Percentiles rank a stretch among this genome's conserved stretches.
phyloP scores from a whole-genome alignment of 2,113 vertebrate genomes.

The Cinclus mexicanus region DNA sequence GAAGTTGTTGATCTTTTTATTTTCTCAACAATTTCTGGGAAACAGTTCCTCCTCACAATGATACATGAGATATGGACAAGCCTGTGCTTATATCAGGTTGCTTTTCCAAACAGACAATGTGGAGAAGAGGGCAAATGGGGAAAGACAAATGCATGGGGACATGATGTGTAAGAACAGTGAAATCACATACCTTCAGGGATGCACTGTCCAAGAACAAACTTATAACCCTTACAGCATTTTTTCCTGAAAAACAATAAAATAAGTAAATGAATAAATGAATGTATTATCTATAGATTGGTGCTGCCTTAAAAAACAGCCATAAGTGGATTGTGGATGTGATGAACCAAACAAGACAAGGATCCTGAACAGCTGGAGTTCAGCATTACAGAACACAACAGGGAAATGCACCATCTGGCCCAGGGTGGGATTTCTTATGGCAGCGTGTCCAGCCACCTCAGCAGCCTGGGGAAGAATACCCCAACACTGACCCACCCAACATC shows the following conservation, averaged over 20 bases:
- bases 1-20: not conserved
- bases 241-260: slow-evolving; percentile 85
- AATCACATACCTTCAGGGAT: slow-evolving; percentile 93
- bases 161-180: not conserved
- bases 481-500: not conserved
- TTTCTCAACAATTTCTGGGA: not conserved
- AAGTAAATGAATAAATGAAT: slow-evolving; percentile 35
- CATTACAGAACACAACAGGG: not conserved
- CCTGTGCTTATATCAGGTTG: not conserved
- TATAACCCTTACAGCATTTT: slow-evolving; percentile 96
- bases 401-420: not conserved
- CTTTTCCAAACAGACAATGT: not conserved
- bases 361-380: not conserved
- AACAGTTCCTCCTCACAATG: not conserved
- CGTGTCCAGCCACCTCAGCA: not conserved
- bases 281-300: not conserved
- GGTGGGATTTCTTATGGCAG: not conserved
- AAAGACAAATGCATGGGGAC: not conserved
- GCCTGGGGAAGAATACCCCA: not conserved
- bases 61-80: not conserved
- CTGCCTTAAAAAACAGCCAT: not conserved
- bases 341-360: not conserved
- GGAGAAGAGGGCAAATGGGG: not conserved
- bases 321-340: not conserved
- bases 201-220: slow-evolving; percentile 96